Base-by-base conservation (phyloP, 2,888 invertebrate genomes). In the Drosophila pseudotalamancana region DNA sequence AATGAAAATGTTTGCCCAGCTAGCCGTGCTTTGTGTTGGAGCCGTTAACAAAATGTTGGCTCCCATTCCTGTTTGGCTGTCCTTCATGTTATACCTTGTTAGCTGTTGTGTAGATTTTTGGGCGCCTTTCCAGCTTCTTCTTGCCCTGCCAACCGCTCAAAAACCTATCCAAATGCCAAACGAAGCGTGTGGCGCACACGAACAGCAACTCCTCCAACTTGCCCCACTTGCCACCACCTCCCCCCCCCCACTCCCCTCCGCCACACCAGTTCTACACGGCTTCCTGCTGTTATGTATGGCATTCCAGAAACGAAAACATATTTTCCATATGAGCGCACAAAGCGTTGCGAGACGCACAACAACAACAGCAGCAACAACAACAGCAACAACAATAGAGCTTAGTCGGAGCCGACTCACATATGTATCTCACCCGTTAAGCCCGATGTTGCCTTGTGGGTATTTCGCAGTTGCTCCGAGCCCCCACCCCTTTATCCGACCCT, bases 311-410 rank as follows among this genome's bases (percentile, higher is more conserved):
- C 68, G 87, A 81, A 81, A 81, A 80, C 87, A 81, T 81, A 87
- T 81, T 87, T 87, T 80, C 87, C 81, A 87, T 83, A 73, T 77
- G 87, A 84, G 65, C 65, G 84, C 84, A 87, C 84, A 81, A 81
- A 79, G 87, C 78, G 67, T 63, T 65, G 74, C 64, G 64, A 69
- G 74, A 66, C 66, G 56, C 70, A 82, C 68, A 56, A 25, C 71
- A 54, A 32, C 61, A 55, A 27, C 35, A 49, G 14, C 39, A 50
- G 29, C 55, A 53, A 25, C 29, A 23, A 35, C n/a, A 34, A 18
- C 16, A 18, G 2, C 37, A 55, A 34, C 53, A 39, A 16, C 37
- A 37, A 53, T 48, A 55, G 37, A 50, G 66, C 72, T 70, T 59
- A 72, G 65, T 72, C 54, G 46, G 32, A 50, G 53, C 60, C 50